Evolutionary conservation across 2,797 vertebrate genomes (phyloP), one percentile per base, ranked within the genome.

Genomic region (Crenichthys baileyi): DNA sequence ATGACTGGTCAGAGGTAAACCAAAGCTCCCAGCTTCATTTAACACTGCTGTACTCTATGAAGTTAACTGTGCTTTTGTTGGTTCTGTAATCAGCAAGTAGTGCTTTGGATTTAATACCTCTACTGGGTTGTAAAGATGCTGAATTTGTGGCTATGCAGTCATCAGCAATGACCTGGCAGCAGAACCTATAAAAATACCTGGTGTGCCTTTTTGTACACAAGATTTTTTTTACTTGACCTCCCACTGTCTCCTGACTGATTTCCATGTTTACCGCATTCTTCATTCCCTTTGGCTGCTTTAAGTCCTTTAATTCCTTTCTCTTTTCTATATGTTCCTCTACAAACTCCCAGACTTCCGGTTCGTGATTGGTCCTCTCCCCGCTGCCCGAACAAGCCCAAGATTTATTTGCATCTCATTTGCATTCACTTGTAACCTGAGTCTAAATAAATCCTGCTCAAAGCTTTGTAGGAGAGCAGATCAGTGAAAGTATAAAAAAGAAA

Each of bases 51-150:
- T 73, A 70, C 60, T 56, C 67, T 51, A 50, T 72, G 63, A 63
- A 78, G 72, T 81, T 88, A 29, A 48, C 91, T 93, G 93, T 93
- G 93, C 91, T 94, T 93, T 90, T 77, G 77, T 78, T 71, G 60
- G 13, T 78, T 65, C 5, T 73, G 20, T 29, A 86, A 81, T 82
- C 36, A 81, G 67, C 13, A 58, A 85, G 73, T 41, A 81, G 81
- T 83, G 84, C 82, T 87, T 91, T 86, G 56, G 74, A 75, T 87
- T 79, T 70, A 26, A 48, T 1, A 75, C 75, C 75, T 80, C 63
- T 79, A 24, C 70, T 12, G 73, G 53, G 67, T 73, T 76, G 39
- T 26, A 75, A 81, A 87, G 73, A 85, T 60, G 77, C 9, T 81
- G 8, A 78, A 76, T 82, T 75, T 77, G 63, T 80, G 77, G 75